Evolutionary conservation across 2,888 invertebrate species (phyloP).

Genomic region (Apantesis nais): DNA sequence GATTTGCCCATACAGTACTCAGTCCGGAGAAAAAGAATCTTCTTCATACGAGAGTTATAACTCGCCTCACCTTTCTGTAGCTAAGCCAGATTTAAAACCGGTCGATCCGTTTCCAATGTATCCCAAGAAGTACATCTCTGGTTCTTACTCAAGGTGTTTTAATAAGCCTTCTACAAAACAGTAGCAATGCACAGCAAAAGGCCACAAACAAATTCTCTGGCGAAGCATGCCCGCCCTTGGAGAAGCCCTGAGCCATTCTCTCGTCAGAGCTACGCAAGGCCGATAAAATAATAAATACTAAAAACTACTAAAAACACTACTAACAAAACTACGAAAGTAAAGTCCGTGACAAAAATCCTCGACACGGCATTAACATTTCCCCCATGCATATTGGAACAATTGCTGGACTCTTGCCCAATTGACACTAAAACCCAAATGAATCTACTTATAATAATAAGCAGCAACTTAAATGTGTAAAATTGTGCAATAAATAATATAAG

Average conservation of each 20-base stretch:
- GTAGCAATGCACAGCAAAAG: not conserved
- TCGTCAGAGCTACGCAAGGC: slow-evolving; percentile 52
- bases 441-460: not conserved
- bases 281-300: too few relatives aligned
- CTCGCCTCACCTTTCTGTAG: slow-evolving; percentile 1
- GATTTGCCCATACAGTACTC: slow-evolving; percentile 10
- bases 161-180: not conserved
- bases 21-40: not conserved
- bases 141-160: slow-evolving; percentile 22
- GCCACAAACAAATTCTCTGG: slow-evolving; percentile 16
- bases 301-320: too few relatives aligned
- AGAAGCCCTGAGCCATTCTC: slow-evolving; percentile 46
- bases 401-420: slow-evolving; percentile 17
- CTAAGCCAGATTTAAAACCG: not conserved
- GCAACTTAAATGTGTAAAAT: slow-evolving; percentile 16
- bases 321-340: too few relatives aligned
- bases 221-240: slow-evolving; percentile 37
- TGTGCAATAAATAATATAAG: slow-evolving; percentile 47
- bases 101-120: slow-evolving; percentile 12
- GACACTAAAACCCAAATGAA: not conserved
- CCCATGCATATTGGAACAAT: slow-evolving; percentile 27
- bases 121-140: slow-evolving; percentile 14
- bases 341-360: slow-evolving; percentile 37
- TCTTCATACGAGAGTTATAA: not conserved
- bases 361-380: slow-evolving; percentile 1